A percentile compares a stretch with the other conserved stretches of the same genome.
These are phyloP conservation scores for Polydesmus complanatus DNA, from an alignment of 2,888 invertebrate species.

Conservation along the genomic window DNA sequence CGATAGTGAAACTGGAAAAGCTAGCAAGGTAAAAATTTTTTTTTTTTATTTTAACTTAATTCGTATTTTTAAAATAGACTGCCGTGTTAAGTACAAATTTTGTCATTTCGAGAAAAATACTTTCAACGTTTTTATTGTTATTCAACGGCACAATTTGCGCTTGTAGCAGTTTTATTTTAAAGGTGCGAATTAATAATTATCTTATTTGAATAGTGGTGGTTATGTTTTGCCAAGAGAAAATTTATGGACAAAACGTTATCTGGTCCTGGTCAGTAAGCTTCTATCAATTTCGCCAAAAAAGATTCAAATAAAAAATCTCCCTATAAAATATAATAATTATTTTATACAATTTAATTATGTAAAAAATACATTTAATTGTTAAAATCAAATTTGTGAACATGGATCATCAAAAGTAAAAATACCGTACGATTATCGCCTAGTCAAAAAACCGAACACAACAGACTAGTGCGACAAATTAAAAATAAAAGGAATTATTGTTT, in stretches of 20 bases:
- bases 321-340: neutral
- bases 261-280: constrained; percentile 54
- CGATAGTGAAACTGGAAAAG: constrained; percentile 76
- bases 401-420: neutral
- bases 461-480: neutral
- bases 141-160: neutral
- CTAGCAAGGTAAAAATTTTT: constrained; percentile 54
- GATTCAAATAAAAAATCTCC: neutral
- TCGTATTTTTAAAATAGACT: neutral
- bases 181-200: neutral
- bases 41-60: neutral
- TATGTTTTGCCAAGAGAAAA: constrained; percentile 97
- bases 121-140: neutral
- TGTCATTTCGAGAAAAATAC: neutral
- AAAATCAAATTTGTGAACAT: neutral
- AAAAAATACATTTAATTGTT: neutral
- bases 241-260: constrained; percentile 98
- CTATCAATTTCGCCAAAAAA: too few relatives aligned
- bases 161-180: neutral
- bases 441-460: neutral
- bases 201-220: constrained; percentile 74
- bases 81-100: neutral
- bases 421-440: too few relatives aligned
- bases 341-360: neutral
- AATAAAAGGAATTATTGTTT: too few relatives aligned